Evolutionary conservation across 2,888 invertebrate genomes (phyloP).

Genomic region (Calliphora vomitoria): DNA sequence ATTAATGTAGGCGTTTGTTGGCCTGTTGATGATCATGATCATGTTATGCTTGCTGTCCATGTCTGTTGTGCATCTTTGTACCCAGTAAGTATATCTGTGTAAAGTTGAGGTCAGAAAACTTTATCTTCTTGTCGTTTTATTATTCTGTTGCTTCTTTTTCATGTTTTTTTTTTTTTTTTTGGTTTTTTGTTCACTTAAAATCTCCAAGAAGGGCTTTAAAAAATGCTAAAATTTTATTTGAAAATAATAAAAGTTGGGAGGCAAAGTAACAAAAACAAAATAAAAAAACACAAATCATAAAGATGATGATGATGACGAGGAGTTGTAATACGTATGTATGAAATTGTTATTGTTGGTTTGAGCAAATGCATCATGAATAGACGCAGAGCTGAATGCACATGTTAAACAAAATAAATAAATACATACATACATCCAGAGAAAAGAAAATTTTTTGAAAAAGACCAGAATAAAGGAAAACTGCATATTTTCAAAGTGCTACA

Average conservation of each 20-base stretch:
- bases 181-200: slow-evolving; percentile 42
- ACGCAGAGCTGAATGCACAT: slow-evolving; percentile 22
- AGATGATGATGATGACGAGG: slow-evolving; percentile 29
- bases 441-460: not conserved
- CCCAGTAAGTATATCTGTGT: not conserved
- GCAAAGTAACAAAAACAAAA: slow-evolving; percentile 14
- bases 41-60: slow-evolving; percentile 4
- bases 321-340: not conserved
- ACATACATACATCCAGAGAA: not conserved
- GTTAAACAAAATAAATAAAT: slow-evolving; percentile 40
- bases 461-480: not conserved
- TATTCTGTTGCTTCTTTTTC: slow-evolving; percentile 6
- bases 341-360: not conserved
- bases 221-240: slow-evolving; percentile 62
- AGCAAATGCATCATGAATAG: slow-evolving; percentile 21
- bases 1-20: slow-evolving; percentile 45
- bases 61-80: slow-evolving; percentile 3
- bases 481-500: not conserved
- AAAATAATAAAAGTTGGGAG: slow-evolving; percentile 48
- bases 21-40: not conserved
- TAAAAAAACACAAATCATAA: slow-evolving; percentile 31
- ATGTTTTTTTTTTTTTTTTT: not conserved
- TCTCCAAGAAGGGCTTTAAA: slow-evolving; percentile 57
- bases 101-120: slow-evolving; percentile 69
- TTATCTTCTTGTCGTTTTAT: slow-evolving; percentile 45